These are phyloP conservation scores for Phaedon cochleariae DNA, from an alignment of 2,888 invertebrate genomes.

Conservation along the genomic window DNA sequence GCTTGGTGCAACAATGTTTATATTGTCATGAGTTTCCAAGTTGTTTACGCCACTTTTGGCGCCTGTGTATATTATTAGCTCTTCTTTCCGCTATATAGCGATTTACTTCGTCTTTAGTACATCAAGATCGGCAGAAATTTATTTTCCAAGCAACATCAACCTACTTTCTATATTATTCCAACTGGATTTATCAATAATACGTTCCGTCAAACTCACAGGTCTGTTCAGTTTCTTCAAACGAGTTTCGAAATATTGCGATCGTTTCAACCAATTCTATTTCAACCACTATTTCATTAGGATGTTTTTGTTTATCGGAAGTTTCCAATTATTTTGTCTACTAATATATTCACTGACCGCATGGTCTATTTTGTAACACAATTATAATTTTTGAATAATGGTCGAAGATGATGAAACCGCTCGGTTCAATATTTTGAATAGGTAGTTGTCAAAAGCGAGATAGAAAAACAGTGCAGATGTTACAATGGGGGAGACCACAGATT, in stretches of 20 bases:
- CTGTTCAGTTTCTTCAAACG: conserved; percentile 4
- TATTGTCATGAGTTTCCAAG: not conserved
- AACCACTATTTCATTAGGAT: not conserved
- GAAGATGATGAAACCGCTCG: too few species aligned
- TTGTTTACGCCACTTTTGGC: not conserved
- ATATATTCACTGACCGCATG: not conserved
- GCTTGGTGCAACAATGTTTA: not conserved
- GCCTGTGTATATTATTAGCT: not conserved
- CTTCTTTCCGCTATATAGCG: not conserved
- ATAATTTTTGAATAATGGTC: too few species aligned
- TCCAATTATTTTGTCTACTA: not conserved
- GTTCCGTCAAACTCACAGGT: not conserved
- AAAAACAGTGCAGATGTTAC: too few species aligned
- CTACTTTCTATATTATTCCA: conserved; percentile 14
- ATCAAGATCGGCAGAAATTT: not conserved
- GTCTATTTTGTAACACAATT: not conserved
- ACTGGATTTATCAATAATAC: conserved; percentile 12
- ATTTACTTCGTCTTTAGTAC: not conserved
- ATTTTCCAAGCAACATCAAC: conserved; percentile 16
- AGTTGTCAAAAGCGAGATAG: too few species aligned
- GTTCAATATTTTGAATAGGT: too few species aligned
- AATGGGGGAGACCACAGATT: too few species aligned
- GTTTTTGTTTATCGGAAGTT: not conserved
- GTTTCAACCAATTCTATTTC: conserved; percentile 1
- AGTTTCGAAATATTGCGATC: conserved; percentile 10